These are phyloP conservation scores for Eunapius fragilis DNA, from an alignment of 37 sponge, comb jelly and placozoan species.

Conservation along the genomic window DNA sequence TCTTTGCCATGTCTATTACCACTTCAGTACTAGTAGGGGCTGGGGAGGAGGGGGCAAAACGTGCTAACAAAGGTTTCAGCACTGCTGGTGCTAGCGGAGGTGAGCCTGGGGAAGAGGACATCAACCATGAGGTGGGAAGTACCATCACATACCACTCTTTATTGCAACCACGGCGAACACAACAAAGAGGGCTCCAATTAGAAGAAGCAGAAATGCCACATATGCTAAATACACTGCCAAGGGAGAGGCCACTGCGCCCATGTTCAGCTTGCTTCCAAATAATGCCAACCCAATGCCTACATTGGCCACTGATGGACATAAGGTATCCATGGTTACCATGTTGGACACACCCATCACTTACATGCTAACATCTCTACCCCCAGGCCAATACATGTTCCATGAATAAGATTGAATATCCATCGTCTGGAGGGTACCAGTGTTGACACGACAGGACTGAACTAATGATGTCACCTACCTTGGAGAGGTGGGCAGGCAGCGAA, in stretches of 20 bases:
- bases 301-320: constrained; percentile 3
- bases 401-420: constrained; percentile 40
- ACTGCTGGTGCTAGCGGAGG: too few species aligned
- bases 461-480: not conserved
- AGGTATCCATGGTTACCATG: not conserved
- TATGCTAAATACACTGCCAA: not conserved
- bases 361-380: constrained; percentile 6
- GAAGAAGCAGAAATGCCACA: not conserved
- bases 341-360: not conserved
- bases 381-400: constrained; percentile 20
- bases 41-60: too few species aligned
- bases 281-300: not conserved
- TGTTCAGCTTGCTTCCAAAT: not conserved
- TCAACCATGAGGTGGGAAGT: too few species aligned
- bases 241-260: not conserved
- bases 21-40: too few species aligned
- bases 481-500: constrained; percentile 23
- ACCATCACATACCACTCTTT: not conserved
- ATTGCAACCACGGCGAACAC: not conserved
- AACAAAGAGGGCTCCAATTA: not conserved
- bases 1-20: too few species aligned
- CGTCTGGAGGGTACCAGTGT: too few species aligned
- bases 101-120: too few species aligned
- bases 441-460: not conserved
- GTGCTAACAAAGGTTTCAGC: too few species aligned